Evolutionary conservation across 2,797 vertebrate genomes (phyloP).

Genomic region (Danio albolineatus): DNA sequence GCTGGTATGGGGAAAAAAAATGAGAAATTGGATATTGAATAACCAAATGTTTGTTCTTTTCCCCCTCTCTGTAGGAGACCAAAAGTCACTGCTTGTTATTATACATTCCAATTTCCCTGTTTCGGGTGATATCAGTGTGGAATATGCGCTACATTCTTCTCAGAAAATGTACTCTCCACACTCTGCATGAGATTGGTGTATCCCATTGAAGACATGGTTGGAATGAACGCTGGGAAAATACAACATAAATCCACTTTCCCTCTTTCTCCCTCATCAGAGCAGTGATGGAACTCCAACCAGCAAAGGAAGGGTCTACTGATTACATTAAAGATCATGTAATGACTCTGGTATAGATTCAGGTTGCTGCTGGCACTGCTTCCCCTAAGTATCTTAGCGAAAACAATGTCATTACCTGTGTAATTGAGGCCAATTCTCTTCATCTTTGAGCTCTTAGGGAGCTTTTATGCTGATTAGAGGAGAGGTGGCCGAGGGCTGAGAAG

Average conservation of each 20-base stretch:
- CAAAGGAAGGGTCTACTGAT: conserved; percentile 48
- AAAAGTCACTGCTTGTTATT: conserved; percentile 30
- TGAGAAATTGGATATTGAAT: background rate
- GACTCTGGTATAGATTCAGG: conserved; percentile 55
- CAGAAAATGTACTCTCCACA: conserved; percentile 66
- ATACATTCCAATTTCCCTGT: conserved; percentile 18
- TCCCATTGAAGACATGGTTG: conserved; percentile 73
- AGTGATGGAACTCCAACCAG: conserved; percentile 46
- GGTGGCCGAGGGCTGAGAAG: conserved; percentile 25
- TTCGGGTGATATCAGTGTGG: conserved; percentile 39
- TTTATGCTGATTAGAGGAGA: conserved; percentile 58
- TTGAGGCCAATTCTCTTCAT: conserved; percentile 56
- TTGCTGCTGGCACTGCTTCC: conserved; percentile 37
- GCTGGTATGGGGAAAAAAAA: background rate
- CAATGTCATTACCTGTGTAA: conserved; percentile 59
- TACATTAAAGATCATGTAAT: conserved; percentile 58
- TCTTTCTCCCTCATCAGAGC: conserved; percentile 19
- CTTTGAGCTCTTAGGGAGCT: conserved; percentile 54
- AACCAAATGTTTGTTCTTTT: background rate
- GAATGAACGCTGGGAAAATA: conserved; percentile 55
- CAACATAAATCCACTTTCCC: conserved; percentile 24
- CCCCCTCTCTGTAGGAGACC: background rate
- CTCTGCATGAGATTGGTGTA: conserved; percentile 68
- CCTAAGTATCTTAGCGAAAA: conserved; percentile 49
- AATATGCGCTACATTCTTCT: conserved; percentile 4